Evolutionary conservation across 2,113 vertebrate species (phyloP), one percentile per base, ranked within the genome.

Genomic region (Galeopterus variegatus): DNA sequence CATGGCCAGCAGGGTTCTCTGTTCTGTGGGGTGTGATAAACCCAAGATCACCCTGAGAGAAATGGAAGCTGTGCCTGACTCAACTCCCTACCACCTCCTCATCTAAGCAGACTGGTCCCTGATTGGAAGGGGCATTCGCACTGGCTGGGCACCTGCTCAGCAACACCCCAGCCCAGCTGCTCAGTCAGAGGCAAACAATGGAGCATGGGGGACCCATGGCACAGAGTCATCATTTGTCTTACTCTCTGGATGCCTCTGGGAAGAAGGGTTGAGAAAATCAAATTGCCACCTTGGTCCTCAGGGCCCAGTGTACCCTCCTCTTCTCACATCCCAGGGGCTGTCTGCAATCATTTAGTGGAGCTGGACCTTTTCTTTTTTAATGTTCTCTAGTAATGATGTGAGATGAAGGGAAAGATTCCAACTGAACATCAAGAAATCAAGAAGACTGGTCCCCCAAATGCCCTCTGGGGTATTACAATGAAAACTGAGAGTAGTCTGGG

Each of bases 1-100:
- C 99, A 0, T 99, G 99, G 76, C 98, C 98, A 28, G 99, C 98
- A 0, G 98, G 98, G 5, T 99, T 99, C 84, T 99, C 99, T 0
- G 98, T 92, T 97, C 99, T 99, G 48, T 10, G 65, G 62, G 50
- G 26, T 45, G 26, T 12, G 36, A 77, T 50, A 83, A 88, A 33
- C 36, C 70, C 18, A 70, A 79, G 41, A 45, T 92, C 72, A 97
- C 36, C 45, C 19, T 9, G 6, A 79, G 70, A 94, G 67, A 90
- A 96, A 79, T 0, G 0, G 64, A 56, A 75, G 45, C 31, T 33
- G 82, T 26, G 52, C n/a, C 56, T 92, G 36, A 60, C 62, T 86
- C 64, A 26, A 26, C 41, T 76, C 36, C 54, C 60, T 50, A 18
- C 45, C 9, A 48, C 26, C 12, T 83, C 83, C n/a, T 94, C 24